A percentile compares a stretch with the other conserved stretches of the same genome.
These are phyloP conservation scores for Agrenia bidenticulata DNA, from an alignment of 2,888 invertebrate genomes.

Conservation along the genomic window DNA sequence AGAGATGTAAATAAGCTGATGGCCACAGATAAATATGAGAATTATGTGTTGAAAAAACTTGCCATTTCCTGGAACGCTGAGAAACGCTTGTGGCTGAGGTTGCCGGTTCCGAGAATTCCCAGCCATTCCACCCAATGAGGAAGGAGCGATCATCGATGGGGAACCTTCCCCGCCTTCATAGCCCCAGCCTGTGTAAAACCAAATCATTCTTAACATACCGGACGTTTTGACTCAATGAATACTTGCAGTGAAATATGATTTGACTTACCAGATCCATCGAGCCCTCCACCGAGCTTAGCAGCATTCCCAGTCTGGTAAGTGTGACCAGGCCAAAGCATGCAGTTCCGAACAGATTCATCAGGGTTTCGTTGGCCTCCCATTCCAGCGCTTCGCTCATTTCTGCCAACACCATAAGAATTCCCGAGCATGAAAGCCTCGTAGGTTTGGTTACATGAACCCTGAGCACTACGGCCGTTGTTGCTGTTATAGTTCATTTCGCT, in stretches of 20 bases:
- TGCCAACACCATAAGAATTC: slow-evolving; percentile 10
- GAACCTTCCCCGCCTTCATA: no score
- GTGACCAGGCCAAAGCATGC: background rate
- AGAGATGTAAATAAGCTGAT: no score
- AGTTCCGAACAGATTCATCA: background rate
- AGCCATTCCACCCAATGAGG: no score
- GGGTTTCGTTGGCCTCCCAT: background rate
- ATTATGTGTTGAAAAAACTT: background rate
- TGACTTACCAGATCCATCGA: no score
- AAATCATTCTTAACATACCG: no score
- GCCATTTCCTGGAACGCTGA: background rate
- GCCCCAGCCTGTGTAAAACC: no score
- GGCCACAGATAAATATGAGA: no score
- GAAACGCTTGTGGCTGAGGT: slow-evolving; percentile 5
- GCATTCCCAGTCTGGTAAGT: background rate
- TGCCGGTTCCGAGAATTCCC: background rate
- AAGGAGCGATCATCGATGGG: no score
- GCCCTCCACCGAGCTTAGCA: background rate
- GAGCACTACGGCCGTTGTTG: background rate
- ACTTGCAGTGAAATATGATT: no score
- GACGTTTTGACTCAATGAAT: no score
- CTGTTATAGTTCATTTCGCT: background rate
- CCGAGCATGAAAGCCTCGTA: slow-evolving; percentile 6
- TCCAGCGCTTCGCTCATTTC: background rate
- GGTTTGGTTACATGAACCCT: background rate